Percentiles rank a stretch among this genome's conserved stretches.
These are phyloP conservation scores for Drosophila eohydei DNA, from an alignment of 2,888 invertebrate species.

Conservation along the genomic window DNA sequence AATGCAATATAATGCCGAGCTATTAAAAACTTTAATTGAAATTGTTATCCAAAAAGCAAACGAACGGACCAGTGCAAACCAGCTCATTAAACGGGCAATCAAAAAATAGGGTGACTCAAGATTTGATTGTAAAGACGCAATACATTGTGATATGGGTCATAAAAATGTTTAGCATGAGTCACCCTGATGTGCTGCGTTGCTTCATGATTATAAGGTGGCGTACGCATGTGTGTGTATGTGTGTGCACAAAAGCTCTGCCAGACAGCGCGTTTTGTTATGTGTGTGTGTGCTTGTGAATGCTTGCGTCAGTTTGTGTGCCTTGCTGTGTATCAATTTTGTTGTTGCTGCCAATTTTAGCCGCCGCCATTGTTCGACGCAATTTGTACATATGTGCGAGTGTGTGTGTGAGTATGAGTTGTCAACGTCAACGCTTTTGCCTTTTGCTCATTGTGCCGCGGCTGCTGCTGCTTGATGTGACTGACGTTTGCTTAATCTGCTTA, in stretches of 20 bases:
- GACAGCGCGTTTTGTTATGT: slow-evolving; percentile 46
- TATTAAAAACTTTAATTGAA: slow-evolving; percentile 68
- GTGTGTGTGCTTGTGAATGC: slow-evolving; percentile 23
- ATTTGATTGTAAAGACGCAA: slow-evolving; percentile 11
- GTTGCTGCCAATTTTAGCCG: slow-evolving; percentile 46
- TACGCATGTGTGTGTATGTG: not conserved
- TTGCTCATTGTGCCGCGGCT: slow-evolving; percentile 49
- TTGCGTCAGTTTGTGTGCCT: slow-evolving; percentile 47
- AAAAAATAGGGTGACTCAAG: slow-evolving; percentile 34
- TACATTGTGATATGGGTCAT: not conserved
- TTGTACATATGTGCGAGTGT: slow-evolving; percentile 24
- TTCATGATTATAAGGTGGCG: slow-evolving; percentile 34
- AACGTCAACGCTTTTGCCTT: slow-evolving; percentile 68
- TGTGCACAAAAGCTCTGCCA: slow-evolving; percentile 47
- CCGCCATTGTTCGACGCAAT: slow-evolving; percentile 61
- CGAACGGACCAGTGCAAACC: not conserved
- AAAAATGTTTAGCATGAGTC: slow-evolving; percentile 36
- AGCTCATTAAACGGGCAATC: slow-evolving; percentile 43
- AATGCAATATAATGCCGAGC: slow-evolving; percentile 38
- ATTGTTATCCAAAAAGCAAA: slow-evolving; percentile 45
- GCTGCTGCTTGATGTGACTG: slow-evolving; percentile 64
- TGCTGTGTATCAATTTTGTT: slow-evolving; percentile 69
- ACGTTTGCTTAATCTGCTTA: slow-evolving; percentile 71
- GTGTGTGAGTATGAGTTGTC: slow-evolving; percentile 25
- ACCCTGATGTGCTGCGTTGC: slow-evolving; percentile 29